A percentile compares a stretch with the other conserved stretches of the same genome.
phyloP scores from a whole-genome alignment of 2,888 invertebrate genomes.

The Cyrtodaria siliqua region DNA sequence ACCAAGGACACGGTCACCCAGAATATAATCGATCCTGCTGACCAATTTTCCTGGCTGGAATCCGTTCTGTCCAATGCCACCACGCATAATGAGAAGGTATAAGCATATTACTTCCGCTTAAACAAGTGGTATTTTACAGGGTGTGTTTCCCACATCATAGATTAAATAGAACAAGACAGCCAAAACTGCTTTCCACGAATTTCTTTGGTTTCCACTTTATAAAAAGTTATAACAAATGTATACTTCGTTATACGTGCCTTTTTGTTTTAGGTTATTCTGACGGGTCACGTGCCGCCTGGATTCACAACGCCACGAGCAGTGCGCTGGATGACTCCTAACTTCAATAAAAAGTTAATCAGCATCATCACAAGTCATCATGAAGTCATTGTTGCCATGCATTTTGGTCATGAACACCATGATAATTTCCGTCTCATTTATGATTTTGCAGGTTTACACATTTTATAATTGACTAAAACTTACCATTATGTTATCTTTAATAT shows the following conservation, averaged over 20 bases:
- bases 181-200: too few relatives aligned
- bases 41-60: constrained; percentile 95
- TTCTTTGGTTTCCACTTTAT: too few relatives aligned
- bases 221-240: too few relatives aligned
- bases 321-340: constrained; percentile 84
- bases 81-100: constrained; percentile 92
- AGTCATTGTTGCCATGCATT: constrained; percentile 82
- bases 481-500: too few relatives aligned
- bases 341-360: constrained; percentile 82
- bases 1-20: constrained; percentile 82
- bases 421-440: constrained; percentile 74
- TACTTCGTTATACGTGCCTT: too few relatives aligned
- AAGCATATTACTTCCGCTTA: too few relatives aligned
- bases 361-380: constrained; percentile 80
- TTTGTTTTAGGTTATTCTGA: constrained; percentile 60
- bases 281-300: constrained; percentile 70
- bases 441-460: too few relatives aligned
- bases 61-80: constrained; percentile 91
- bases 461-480: too few relatives aligned
- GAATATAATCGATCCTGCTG: constrained; percentile 88
- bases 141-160: too few relatives aligned
- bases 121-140: too few relatives aligned
- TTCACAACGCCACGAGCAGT: constrained; percentile 48
- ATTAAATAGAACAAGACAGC: too few relatives aligned
- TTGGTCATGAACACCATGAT: constrained; percentile 83